Evolutionary conservation across 2,113 vertebrate genomes (phyloP).

Genomic region (Ibidorhyncha struthersii): DNA sequence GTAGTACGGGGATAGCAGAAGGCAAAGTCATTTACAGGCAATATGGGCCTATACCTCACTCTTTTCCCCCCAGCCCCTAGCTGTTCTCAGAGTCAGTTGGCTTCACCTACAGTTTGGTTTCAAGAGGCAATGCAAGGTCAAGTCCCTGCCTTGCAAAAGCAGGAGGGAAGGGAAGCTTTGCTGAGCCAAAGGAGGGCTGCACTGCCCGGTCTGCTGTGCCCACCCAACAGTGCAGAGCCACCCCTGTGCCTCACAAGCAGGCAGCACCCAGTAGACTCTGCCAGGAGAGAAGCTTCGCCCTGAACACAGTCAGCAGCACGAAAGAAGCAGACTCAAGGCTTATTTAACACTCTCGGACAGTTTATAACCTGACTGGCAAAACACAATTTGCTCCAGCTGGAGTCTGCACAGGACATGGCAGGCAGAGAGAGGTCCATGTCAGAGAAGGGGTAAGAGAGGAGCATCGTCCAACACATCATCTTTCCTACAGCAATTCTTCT

Average conservation of each 20-base stretch:
- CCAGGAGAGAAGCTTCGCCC: neutral
- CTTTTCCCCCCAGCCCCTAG: no score
- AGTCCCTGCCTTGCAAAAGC: neutral
- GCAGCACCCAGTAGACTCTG: neutral
- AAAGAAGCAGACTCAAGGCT: neutral
- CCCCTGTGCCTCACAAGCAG: accelerated
- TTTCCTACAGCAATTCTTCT: neutral
- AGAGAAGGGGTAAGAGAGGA: neutral
- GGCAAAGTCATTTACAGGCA: neutral
- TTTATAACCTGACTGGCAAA: neutral
- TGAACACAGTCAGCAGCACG: neutral
- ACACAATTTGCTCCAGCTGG: neutral
- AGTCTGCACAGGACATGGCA: neutral
- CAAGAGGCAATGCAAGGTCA: neutral
- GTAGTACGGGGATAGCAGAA: neutral
- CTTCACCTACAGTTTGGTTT: neutral
- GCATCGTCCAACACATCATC: neutral
- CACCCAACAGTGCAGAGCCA: neutral
- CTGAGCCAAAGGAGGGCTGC: neutral
- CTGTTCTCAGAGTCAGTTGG: neutral
- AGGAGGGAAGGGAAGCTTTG: neutral
- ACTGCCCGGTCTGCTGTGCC: neutral
- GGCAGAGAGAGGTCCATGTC: neutral
- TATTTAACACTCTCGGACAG: neutral
- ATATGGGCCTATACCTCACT: neutral